These are phyloP conservation scores for Myotis daubentonii DNA, from an alignment of 2,797 vertebrate species.

Conservation along the genomic window DNA sequence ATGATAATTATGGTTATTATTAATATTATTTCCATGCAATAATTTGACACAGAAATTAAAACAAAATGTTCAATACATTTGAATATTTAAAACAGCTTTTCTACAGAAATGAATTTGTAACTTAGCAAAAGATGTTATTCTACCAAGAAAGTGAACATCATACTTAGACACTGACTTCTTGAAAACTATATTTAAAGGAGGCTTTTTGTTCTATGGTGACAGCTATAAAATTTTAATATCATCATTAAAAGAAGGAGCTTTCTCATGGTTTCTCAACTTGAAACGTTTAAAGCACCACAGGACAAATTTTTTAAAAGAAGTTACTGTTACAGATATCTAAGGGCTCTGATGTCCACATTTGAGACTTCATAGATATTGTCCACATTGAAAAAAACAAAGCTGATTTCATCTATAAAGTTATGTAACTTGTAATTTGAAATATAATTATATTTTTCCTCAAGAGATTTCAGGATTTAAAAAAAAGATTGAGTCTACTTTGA, in stretches of 20 bases:
- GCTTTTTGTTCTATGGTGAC: slow-evolving; percentile 62
- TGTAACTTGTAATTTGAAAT: neutral
- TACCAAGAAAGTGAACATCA: slow-evolving; percentile 48
- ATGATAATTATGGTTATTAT: slow-evolving; percentile 25
- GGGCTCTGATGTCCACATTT: neutral
- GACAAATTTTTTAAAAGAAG: slow-evolving; percentile 48
- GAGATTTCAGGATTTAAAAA: neutral
- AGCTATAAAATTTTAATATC: slow-evolving; percentile 68
- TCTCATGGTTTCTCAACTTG: slow-evolving; percentile 51
- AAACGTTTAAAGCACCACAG: slow-evolving; percentile 53
- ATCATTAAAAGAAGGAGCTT: slow-evolving; percentile 62
- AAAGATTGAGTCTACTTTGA: neutral
- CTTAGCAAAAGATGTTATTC: slow-evolving; percentile 61
- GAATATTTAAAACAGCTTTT: slow-evolving; percentile 57
- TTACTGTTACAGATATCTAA: slow-evolving; percentile 5
- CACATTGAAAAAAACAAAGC: neutral
- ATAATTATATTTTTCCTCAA: slow-evolving; percentile 3
- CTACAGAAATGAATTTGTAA: slow-evolving; percentile 54
- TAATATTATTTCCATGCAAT: slow-evolving; percentile 23
- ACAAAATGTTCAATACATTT: slow-evolving; percentile 49
- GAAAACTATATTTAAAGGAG: slow-evolving; percentile 64
- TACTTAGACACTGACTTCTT: slow-evolving; percentile 53
- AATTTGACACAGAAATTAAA: slow-evolving; percentile 44
- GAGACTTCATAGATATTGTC: neutral
- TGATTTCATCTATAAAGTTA: neutral